Evolutionary conservation across 1,140 invertebrate genomes (phyloP).

Genomic region (Ptiloglossa arizonensis): DNA sequence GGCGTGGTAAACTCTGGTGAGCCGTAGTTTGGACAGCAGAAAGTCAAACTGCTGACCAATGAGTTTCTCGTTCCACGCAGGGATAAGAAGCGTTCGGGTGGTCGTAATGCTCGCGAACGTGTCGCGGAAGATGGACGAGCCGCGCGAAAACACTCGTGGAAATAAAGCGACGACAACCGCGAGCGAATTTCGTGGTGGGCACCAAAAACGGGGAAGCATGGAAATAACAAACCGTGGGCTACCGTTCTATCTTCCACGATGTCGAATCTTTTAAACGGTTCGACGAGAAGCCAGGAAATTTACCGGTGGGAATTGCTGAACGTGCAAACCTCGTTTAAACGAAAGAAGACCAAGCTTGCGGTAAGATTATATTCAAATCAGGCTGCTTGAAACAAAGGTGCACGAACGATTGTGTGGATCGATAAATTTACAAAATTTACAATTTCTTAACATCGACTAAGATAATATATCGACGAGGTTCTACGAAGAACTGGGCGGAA

Average conservation of each 20-base stretch:
- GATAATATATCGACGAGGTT: too few relatives aligned
- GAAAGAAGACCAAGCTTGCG: too few relatives aligned
- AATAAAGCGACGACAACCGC: conserved; percentile 4
- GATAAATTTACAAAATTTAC: too few relatives aligned
- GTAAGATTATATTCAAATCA: too few relatives aligned
- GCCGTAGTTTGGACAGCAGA: conserved; percentile 15
- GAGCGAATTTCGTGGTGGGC: background rate
- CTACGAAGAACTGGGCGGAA: too few relatives aligned
- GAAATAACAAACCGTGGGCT: conserved; percentile 11
- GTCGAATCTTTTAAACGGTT: conserved; percentile 3
- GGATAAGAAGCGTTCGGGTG: background rate
- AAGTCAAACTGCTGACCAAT: conserved; percentile 39
- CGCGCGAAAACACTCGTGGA: conserved; percentile 13
- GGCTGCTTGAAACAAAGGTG: too few relatives aligned
- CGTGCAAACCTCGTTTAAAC: too few relatives aligned
- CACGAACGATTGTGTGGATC: too few relatives aligned
- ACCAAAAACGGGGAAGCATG: background rate
- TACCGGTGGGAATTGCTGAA: too few relatives aligned
- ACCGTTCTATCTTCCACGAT: background rate
- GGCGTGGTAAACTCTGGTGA: background rate
- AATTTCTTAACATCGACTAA: too few relatives aligned
- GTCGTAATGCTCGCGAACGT: conserved; percentile 28
- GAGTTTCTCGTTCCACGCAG: conserved; percentile 16
- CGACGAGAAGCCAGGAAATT: too few relatives aligned
- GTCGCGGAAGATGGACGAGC: conserved; percentile 20